A percentile compares a stretch with the other conserved stretches of the same genome.
These are phyloP conservation scores for Anaspis maculata DNA, from an alignment of 2,888 invertebrate species.

Conservation along the genomic window DNA sequence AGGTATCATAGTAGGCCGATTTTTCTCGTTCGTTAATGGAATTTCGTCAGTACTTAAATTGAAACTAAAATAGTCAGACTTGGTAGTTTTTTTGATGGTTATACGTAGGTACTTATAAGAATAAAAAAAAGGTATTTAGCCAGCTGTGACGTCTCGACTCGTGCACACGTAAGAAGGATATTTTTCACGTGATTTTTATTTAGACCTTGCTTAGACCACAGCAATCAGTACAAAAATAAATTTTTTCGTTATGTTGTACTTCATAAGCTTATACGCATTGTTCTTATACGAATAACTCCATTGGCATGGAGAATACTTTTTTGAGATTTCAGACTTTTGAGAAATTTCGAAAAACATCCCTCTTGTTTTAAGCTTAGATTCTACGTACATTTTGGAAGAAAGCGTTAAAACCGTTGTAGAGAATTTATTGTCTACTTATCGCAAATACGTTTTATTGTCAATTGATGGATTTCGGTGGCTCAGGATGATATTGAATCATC, in stretches of 20 bases:
- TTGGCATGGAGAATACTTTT: too few relatives aligned
- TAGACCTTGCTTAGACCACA: constrained; percentile 14
- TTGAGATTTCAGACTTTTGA: too few relatives aligned
- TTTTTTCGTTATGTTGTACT: constrained; percentile 6
- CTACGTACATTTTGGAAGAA: constrained; percentile 17
- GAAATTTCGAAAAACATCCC: constrained; percentile 12
- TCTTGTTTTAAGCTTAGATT: constrained; percentile 1
- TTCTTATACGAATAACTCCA: too few relatives aligned
- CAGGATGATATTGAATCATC: constrained; percentile 35
- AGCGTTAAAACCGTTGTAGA: constrained; percentile 31
- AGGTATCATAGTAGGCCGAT: too few relatives aligned
- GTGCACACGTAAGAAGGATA: constrained; percentile 10
- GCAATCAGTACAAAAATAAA: constrained; percentile 15
- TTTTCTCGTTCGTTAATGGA: too few relatives aligned
- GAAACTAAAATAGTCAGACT: too few relatives aligned
- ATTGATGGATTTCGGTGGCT: constrained; percentile 37
- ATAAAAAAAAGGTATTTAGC: constrained; percentile 5
- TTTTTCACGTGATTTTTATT: constrained; percentile 11
- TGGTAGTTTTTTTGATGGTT: too few relatives aligned
- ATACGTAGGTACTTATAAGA: too few relatives aligned
- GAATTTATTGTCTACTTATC: constrained; percentile 17
- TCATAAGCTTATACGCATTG: too few relatives aligned
- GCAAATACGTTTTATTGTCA: constrained; percentile 15
- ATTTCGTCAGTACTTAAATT: too few relatives aligned
- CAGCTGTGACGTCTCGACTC: constrained; percentile 12